Base-by-base conservation (phyloP, 1,140 invertebrate genomes). In the Aphidius ervi region DNA sequence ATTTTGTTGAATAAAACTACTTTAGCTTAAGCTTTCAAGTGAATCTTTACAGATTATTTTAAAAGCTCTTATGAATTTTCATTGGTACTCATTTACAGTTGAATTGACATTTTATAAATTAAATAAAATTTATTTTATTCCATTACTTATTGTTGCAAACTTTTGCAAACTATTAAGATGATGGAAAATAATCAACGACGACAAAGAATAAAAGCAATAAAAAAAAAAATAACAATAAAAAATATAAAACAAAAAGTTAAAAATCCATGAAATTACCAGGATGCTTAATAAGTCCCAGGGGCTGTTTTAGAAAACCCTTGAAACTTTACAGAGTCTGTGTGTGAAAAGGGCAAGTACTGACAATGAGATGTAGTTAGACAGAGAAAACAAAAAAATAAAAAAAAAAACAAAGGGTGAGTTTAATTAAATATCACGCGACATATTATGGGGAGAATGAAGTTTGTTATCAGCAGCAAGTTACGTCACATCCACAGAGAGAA, bases 341-440 rank as follows among this genome's bases (percentile, higher is more conserved):
- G 46, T 52, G 54, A 56, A 62, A 63, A 58, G 59, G 60, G 57
- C 60, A 46, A 54, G 63, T 58, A 59, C 59, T 49, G 49, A 31
- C 23, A 31, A 31, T 31, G 23, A 31, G 23, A 31, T 31, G 23
- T 31, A 31, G 23, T 31, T 31, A 31, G 4, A 31, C 23, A 31
- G 23, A 31, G 23, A 31, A 62, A 56, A 53, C 31, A 45, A 42
- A 42, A 59, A 58, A 42, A 59, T 59, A 48, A 56, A 39, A 54
- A 56, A 23, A 46, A 45, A 57, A 41, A 16, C 31, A 40, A 60
- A 39, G 42, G 52, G 62, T 58, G 63, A 73, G 65, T 74, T 74
- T 74, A 74, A 74, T 74, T 74, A 74, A 74, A 74, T 74, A 74
- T 74, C 69, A 67, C 64, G 63, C 69, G 69, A 72, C 71, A 70